A percentile compares a stretch with the other conserved stretches of the same genome.
phyloP scores from a whole-genome alignment of 2,113 vertebrate genomes.

The Setophaga kirtlandii region DNA sequence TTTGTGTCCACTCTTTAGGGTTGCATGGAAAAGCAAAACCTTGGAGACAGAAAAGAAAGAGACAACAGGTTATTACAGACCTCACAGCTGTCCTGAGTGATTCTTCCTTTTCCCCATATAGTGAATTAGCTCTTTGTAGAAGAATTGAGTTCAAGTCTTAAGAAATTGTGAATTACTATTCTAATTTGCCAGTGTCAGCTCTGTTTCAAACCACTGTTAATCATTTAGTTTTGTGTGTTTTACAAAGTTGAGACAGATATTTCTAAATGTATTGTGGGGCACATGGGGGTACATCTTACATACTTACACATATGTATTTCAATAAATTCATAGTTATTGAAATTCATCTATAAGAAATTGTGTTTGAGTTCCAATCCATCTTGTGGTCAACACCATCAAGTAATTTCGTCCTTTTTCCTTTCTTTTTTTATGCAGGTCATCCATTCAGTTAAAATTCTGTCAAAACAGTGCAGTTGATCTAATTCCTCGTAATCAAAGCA shows the following conservation, averaged over 20 bases:
- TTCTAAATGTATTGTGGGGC: neutral
- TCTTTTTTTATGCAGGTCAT: neutral
- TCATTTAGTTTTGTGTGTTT: constrained; percentile 6
- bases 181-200: constrained; percentile 16
- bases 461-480: neutral
- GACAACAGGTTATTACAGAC: constrained; percentile 29
- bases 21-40: constrained; percentile 13
- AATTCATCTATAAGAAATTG: neutral
- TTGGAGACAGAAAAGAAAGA: constrained; percentile 1
- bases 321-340: neutral
- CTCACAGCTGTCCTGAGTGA: neutral
- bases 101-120: neutral
- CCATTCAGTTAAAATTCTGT: neutral
- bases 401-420: neutral
- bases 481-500: neutral
- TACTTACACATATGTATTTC: neutral
- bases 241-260: neutral
- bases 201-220: constrained; percentile 16
- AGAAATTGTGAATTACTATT: constrained; percentile 21
- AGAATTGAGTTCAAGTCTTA: constrained; percentile 10
- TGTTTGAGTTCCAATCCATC: neutral
- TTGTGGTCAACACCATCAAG: neutral
- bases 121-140: neutral
- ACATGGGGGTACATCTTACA: neutral
- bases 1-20: constrained; percentile 23